These are phyloP conservation scores for Pinctada fucata DNA, from an alignment of 2,888 invertebrate species.

Conservation along the genomic window DNA sequence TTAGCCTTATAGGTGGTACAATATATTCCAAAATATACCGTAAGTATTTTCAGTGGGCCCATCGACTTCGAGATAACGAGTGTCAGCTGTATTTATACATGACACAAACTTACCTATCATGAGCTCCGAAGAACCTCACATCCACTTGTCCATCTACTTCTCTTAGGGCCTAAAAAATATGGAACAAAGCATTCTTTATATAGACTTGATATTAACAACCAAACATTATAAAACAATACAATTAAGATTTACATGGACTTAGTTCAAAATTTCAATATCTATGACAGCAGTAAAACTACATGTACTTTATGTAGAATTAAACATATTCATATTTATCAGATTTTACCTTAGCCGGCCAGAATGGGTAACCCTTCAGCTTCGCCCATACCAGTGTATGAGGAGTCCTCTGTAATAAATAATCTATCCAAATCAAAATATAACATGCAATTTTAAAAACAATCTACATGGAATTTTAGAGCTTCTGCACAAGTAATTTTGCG, in stretches of 20 bases:
- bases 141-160: conserved; percentile 82
- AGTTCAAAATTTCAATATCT: too few species aligned
- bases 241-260: too few species aligned
- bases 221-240: conserved; percentile 3
- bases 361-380: conserved; percentile 96
- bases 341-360: conserved; percentile 93
- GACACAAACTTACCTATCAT: conserved; percentile 81
- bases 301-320: too few species aligned
- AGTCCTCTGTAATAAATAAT: conserved; percentile 79
- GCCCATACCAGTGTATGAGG: conserved; percentile 97
- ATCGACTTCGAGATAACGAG: too few species aligned
- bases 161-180: conserved; percentile 67
- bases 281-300: too few species aligned
- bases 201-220: too few species aligned
- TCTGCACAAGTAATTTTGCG: not conserved
- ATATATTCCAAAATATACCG: too few species aligned
- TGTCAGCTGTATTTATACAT: not conserved
- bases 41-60: too few species aligned
- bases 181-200: not conserved
- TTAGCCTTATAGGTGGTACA: too few species aligned
- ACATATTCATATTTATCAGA: not conserved
- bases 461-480: not conserved
- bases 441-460: not conserved
- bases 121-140: conserved; percentile 95
- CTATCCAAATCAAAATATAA: conserved; percentile 6